Conservation (phyloP, 2,113 vertebrate species). For the Pomatorhinus ruficollis region DNA sequence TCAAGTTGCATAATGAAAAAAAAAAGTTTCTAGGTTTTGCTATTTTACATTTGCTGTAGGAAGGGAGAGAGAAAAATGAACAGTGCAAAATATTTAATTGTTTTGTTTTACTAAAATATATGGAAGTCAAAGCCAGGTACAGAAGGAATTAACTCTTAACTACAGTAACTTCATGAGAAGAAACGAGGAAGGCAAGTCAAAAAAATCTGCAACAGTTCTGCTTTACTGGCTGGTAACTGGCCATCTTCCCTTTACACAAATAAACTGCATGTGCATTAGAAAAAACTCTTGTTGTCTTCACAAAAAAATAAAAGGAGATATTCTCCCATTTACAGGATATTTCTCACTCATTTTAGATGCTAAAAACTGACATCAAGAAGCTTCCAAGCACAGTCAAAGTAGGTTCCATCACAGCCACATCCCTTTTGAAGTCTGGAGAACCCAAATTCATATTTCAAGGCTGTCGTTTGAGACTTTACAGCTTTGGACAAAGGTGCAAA, state of each 20-base stretch:
- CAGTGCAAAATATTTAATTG: slow-evolving; percentile 75
- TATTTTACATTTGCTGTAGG: slow-evolving; percentile 49
- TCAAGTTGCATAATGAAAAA: slow-evolving; percentile 64
- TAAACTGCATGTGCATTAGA: slow-evolving; percentile 49
- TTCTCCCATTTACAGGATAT: neutral
- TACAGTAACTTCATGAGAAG: slow-evolving; percentile 6
- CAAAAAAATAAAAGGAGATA: slow-evolving; percentile 20
- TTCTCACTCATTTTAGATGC: neutral
- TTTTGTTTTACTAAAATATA: slow-evolving; percentile 67
- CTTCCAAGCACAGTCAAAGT: slow-evolving; percentile 38
- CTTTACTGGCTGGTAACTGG: slow-evolving; percentile 49
- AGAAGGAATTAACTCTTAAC: slow-evolving; percentile 25
- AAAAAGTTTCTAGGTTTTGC: slow-evolving; percentile 14
- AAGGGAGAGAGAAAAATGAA: slow-evolving; percentile 59
- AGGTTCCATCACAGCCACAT: slow-evolving; percentile 25
- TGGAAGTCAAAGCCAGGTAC: slow-evolving; percentile 45
- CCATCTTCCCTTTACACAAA: slow-evolving; percentile 50
- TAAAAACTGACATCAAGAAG: slow-evolving; percentile 36
- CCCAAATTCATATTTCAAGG: neutral
- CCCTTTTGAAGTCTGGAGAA: slow-evolving; percentile 9
- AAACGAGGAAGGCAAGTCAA: slow-evolving; percentile 28
- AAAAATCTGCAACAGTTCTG: slow-evolving; percentile 45
- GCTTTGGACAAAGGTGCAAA: slow-evolving; percentile 43
- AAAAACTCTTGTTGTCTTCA: slow-evolving; percentile 35
- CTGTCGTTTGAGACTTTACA: neutral